phyloP scores from a whole-genome alignment of 2,113 vertebrate genomes.

The Eublepharis macularius region DNA sequence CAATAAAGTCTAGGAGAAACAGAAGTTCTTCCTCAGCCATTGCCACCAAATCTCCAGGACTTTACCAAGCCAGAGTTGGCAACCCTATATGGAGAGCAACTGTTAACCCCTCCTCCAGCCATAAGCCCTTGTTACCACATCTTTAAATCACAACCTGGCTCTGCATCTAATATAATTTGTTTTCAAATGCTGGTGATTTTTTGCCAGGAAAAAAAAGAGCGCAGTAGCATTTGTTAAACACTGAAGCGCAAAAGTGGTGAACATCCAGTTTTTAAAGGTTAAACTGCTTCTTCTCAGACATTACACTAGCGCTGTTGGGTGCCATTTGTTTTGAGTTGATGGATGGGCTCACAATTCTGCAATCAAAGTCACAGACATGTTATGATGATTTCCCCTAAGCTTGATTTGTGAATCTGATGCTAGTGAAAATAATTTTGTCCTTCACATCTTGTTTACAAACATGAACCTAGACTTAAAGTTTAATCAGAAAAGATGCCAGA shows the following conservation, averaged over 20 bases:
- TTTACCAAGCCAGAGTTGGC: too few relatives aligned
- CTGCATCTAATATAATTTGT: neutral
- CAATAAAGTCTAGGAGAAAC: too few relatives aligned
- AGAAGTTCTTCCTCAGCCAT: too few relatives aligned
- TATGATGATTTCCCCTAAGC: conserved; percentile 52
- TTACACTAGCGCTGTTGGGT: conserved; percentile 32
- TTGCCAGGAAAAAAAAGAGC: conserved; percentile 38
- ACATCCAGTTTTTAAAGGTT: conserved; percentile 45
- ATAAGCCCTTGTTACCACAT: too few relatives aligned
- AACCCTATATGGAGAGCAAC: too few relatives aligned
- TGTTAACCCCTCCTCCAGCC: too few relatives aligned
- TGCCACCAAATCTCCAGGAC: too few relatives aligned
- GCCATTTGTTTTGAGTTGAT: conserved; percentile 55
- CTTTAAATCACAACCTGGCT: neutral
- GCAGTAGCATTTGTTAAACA: conserved; percentile 39
- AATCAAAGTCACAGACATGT: conserved; percentile 44
- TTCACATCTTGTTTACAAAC: conserved; percentile 30
- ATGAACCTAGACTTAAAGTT: conserved; percentile 13
- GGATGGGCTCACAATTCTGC: conserved; percentile 48
- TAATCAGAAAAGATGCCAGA: neutral
- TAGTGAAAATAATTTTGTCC: conserved; percentile 45
- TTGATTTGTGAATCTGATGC: conserved; percentile 55
- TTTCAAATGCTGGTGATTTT: conserved; percentile 44
- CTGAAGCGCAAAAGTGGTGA: neutral
- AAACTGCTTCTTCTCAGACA: conserved; percentile 28